Base-by-base conservation (phyloP, 2,888 invertebrate genomes). In the Onchidella celtica region DNA sequence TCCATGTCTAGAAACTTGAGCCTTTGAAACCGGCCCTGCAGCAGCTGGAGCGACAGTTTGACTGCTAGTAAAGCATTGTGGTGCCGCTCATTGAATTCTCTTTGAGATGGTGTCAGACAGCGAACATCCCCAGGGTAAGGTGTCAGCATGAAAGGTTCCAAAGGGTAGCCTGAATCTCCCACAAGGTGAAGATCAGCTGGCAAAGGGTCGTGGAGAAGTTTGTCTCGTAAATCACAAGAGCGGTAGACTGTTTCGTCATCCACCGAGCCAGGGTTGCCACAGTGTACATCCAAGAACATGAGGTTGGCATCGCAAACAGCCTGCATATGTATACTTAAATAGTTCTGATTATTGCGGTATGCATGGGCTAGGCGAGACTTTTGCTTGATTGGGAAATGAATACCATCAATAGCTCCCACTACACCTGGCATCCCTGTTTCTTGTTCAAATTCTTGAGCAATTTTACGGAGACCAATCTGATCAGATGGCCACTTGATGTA, bases 251-350 rank as follows among this genome's bases (percentile, higher is more conserved):
- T 81, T 34, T 81, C 81, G 65, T 81, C 81, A 70, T 81, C 81
- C 34, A 81, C 81, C 17, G 81, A 81, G 6, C 81, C 81, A 14
- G 81, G 81, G 61, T 81, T 81, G 29, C 81, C 81, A 72, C 81
- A 81, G 47, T 81, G 81, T 24, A 81, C 81, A 65, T 81, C 81
- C n/a, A 81, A 59, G 34, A 81, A 81, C 70, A 75, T 76, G 36
- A 81, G 69, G 27, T 81, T 81, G 36, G 81, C 81, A 81, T 81
- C 81, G 76, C 81, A 81, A 24, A 81, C 81, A 4, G 81, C 81
- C 36, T 81, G 81, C 81, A 81, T 81, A n/a, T 81, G 81, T 32
- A 81, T 81, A 63, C 81, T 81, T n/a, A 81, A 76, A 68, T 70
- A 81, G 38, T 69, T 69, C 34, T 81, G 76, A 47, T 72, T 81